Evolutionary conservation across 1,140 invertebrate genomes (phyloP), one percentile per base, ranked within the genome.

Genomic region (Atta texana): DNA sequence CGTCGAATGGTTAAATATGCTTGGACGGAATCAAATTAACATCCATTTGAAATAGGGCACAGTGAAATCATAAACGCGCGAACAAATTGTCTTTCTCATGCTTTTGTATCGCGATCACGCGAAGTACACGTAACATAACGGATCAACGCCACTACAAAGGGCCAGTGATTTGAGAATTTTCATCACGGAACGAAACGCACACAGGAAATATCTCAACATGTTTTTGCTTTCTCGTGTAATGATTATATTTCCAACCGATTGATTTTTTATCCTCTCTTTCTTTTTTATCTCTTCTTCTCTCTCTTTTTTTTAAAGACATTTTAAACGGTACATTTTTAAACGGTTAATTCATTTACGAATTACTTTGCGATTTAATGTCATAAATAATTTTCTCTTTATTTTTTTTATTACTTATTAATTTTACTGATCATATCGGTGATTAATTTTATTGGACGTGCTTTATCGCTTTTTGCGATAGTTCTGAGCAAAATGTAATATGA

Each of bases 181-280:
- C 39, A 84, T 63, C 55, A 21, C 55, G 53, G 4, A 24, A 55
- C 64, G 80, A 44, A 55, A 81, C 51, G 51, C 57, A 14, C 55
- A n/a, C 68, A n/a, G 80, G 55, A 84, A 84, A 74, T 84, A 61
- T 59, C 39, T 72, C 24, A 72, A 74, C 80, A 44, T 44, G 68
- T 61, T 59, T 59, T 59, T 69, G 53, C 24, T 72, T 82, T 82
- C 55, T 34, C 39, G 34, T 16, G 5, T 28, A 59, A 61, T 24
- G 16, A 16, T 51, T n/a, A n/a, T n/a, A 74, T 61, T 55, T 39
- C 4, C 69, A 57, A 71, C 71, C 66, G 51, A 75, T 59, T 28
- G 24, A 16, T 28, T 28, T 80, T 64, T 34, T 71, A 55, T 21
- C 49, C 28, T 31, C 1, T 71, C 6, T n/a, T 59, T 34, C 10